Conservation (phyloP, 2,888 invertebrate species). For the Aphodius granarius region DNA sequence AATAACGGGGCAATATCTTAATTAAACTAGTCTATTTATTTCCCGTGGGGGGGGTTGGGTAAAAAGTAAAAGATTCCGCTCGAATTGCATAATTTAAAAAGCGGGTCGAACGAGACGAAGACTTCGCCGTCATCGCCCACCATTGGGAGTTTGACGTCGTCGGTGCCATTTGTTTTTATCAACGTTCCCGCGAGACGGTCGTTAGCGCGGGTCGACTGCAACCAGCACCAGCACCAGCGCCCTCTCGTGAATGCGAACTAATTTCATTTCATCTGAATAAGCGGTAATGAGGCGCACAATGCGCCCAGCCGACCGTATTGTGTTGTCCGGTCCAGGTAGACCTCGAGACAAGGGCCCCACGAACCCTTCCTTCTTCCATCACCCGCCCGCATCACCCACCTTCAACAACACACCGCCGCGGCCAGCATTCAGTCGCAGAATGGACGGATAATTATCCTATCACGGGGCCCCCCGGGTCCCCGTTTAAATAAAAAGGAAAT, state of each 20-base stretch:
- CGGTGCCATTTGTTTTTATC: slow-evolving; percentile 54
- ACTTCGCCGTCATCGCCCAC: slow-evolving; percentile 48
- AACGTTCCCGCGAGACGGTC: slow-evolving; percentile 43
- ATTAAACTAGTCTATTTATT: slow-evolving; percentile 58
- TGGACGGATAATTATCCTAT: slow-evolving; percentile 14
- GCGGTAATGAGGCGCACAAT: slow-evolving; percentile 9
- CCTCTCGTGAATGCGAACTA: slow-evolving; percentile 11
- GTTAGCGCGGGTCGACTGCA: slow-evolving; percentile 25
- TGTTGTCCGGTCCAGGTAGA: slow-evolving; percentile 2
- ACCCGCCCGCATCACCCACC: neutral
- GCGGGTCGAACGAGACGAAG: slow-evolving; percentile 51
- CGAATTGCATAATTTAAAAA: slow-evolving; percentile 57
- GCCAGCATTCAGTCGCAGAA: slow-evolving; percentile 9
- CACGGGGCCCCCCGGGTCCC: neutral
- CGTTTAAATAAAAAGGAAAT: slow-evolving; percentile 10
- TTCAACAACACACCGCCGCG: slow-evolving; percentile 1
- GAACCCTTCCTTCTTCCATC: neutral
- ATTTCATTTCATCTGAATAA: slow-evolving; percentile 11
- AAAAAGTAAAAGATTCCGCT: slow-evolving; percentile 46
- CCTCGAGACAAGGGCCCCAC: neutral
- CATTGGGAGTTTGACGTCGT: slow-evolving; percentile 52
- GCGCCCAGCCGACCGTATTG: slow-evolving; percentile 7
- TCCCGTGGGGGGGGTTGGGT: slow-evolving; percentile 35
- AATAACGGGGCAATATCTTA: slow-evolving; percentile 57
- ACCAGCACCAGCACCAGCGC: neutral